Percentiles rank a stretch among this genome's conserved stretches.
phyloP scores from a whole-genome alignment of 1,140 invertebrate genomes.

The Littorina saxatilis region DNA sequence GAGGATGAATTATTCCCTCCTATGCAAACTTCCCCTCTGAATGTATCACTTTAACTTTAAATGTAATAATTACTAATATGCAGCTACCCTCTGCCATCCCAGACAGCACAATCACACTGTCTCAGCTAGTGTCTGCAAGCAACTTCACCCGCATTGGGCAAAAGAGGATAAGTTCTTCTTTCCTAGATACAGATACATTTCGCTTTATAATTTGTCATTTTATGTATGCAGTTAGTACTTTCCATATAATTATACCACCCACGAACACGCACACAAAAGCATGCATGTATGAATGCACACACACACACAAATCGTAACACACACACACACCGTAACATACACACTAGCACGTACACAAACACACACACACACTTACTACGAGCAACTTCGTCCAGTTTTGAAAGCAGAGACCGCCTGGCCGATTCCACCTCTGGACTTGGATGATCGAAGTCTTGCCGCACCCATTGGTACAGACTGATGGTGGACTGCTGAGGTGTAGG shows the following conservation, averaged over 20 bases:
- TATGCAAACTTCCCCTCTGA: neutral
- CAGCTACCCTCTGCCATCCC: neutral
- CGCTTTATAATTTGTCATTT: no score
- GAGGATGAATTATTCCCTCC: no score
- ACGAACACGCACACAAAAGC: no score
- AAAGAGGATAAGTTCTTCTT: no score
- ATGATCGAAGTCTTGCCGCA: constrained; percentile 76
- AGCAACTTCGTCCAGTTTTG: constrained; percentile 75
- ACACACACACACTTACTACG: constrained; percentile 63
- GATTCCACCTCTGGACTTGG: constrained; percentile 71
- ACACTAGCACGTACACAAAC: neutral
- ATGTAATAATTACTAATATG: neutral
- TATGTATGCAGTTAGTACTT: no score
- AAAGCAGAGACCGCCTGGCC: constrained; percentile 69
- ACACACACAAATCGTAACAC: no score
- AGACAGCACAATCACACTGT: no score
- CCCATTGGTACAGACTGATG: constrained; percentile 73
- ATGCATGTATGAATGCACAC: no score
- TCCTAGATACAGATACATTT: no score
- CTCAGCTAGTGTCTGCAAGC: no score
- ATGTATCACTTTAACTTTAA: neutral
- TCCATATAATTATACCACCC: no score
- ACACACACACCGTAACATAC: neutral
- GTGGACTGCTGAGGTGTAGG: constrained; percentile 63
- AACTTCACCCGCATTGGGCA: no score